These are phyloP conservation scores for Hozukius guyotensis DNA, from an alignment of 2,797 vertebrate species.

Conservation along the genomic window DNA sequence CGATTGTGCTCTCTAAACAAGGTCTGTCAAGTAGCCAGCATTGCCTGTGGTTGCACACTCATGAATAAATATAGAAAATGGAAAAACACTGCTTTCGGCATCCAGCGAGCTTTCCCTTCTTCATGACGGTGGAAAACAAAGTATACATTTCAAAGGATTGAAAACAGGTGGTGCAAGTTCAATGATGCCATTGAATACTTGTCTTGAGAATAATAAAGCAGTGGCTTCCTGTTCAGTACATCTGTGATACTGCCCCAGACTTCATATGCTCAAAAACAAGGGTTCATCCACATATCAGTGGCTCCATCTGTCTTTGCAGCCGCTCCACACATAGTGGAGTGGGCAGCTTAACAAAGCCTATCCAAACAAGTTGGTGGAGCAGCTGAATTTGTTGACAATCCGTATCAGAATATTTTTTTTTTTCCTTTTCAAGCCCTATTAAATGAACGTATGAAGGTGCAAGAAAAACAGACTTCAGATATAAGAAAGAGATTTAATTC, in stretches of 20 bases:
- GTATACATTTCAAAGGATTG: slow-evolving; percentile 40
- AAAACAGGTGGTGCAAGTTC: slow-evolving; percentile 54
- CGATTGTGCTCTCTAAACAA: slow-evolving; percentile 28
- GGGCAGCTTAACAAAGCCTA: slow-evolving; percentile 32
- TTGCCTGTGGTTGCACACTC: slow-evolving; percentile 19
- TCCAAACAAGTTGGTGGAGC: slow-evolving; percentile 9
- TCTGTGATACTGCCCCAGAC: slow-evolving; percentile 33
- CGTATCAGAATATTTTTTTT: not conserved
- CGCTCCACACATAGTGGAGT: not conserved
- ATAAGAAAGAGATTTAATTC: slow-evolving; percentile 18
- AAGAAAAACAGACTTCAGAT: not conserved
- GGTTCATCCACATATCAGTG: slow-evolving; percentile 34
- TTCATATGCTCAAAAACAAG: slow-evolving; percentile 49
- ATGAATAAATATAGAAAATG: slow-evolving; percentile 50
- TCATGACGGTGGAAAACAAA: not conserved
- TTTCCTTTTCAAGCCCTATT: not conserved
- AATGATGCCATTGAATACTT: slow-evolving; percentile 33
- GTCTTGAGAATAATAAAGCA: slow-evolving; percentile 52
- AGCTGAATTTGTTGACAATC: slow-evolving; percentile 16
- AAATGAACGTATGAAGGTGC: not conserved
- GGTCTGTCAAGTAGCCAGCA: slow-evolving; percentile 29
- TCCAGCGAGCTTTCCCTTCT: slow-evolving; percentile 7
- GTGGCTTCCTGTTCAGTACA: slow-evolving; percentile 22
- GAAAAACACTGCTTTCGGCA: slow-evolving; percentile 17
- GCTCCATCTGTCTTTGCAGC: slow-evolving; percentile 51